These are phyloP conservation scores for Amyelois transitella DNA, from an alignment of 1,140 invertebrate species.

Conservation along the genomic window DNA sequence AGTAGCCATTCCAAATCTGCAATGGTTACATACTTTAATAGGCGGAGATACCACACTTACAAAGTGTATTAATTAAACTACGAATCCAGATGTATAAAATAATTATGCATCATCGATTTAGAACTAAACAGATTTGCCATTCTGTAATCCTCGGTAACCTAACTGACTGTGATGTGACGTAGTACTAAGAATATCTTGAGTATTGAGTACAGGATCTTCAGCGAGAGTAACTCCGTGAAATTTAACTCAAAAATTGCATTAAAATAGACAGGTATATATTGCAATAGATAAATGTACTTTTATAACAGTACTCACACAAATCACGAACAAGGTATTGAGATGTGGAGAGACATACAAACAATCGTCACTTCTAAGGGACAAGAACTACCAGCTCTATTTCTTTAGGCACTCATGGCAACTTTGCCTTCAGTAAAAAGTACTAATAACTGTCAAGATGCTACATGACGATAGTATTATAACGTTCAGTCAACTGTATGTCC, in stretches of 20 bases:
- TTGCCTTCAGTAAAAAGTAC: conserved; percentile 15
- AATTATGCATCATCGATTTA: conserved; percentile 62
- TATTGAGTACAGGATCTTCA: conserved; percentile 25
- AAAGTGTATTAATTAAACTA: conserved; percentile 72
- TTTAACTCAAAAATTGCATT: not conserved
- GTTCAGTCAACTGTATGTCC: not conserved
- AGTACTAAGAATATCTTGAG: conserved; percentile 32
- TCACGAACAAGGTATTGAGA: not conserved
- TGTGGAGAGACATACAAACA: conserved; percentile 29
- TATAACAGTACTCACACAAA: not conserved
- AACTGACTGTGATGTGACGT: conserved; percentile 56
- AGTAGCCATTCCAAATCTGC: conserved; percentile 63
- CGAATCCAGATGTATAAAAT: conserved; percentile 64
- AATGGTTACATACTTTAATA: conserved; percentile 71
- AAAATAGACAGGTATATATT: not conserved
- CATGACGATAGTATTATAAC: not conserved
- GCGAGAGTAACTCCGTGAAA: not conserved
- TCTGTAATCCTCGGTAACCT: conserved; percentile 33
- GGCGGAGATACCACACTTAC: conserved; percentile 70
- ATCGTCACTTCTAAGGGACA: conserved; percentile 7
- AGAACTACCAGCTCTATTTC: conserved; percentile 25
- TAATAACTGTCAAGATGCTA: not conserved
- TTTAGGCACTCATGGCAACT: conserved; percentile 33
- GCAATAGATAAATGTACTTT: not conserved
- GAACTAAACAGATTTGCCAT: conserved; percentile 48